phyloP scores from a whole-genome alignment of 1,140 invertebrate species.

The Ladona fulva region DNA sequence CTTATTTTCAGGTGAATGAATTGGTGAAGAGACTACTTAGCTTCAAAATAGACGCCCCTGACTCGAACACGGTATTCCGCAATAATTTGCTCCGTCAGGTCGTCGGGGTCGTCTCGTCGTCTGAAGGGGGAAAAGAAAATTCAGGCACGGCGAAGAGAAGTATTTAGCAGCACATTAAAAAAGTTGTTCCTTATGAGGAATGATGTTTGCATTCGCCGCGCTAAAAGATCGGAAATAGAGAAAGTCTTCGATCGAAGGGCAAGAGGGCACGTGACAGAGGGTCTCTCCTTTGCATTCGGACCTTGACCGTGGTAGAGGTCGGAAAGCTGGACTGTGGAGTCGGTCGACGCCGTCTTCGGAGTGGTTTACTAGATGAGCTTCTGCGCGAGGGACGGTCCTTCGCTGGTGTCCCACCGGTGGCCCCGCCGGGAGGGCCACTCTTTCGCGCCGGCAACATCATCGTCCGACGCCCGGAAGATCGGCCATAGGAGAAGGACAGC shows the following conservation, averaged over 20 bases:
- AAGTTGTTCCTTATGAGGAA: no score
- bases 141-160: no score
- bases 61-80: no score
- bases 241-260: no score
- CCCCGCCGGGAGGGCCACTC: not conserved
- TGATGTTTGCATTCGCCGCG: no score
- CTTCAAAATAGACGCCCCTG: not conserved
- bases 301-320: not conserved
- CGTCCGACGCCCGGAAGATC: not conserved
- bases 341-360: no score
- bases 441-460: not conserved
- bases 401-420: not conserved
- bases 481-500: not conserved
- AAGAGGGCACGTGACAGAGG: not conserved
- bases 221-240: no score
- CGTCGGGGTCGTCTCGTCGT: no score
- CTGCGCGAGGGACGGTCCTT: not conserved
- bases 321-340: no score
- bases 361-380: not conserved
- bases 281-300: not conserved
- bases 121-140: no score
- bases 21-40: not conserved
- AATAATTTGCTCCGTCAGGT: no score
- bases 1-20: constrained; percentile 1
- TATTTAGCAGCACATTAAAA: no score